Evolutionary conservation across 2,113 vertebrate genomes (phyloP).

Genomic region (Apeltes quadracus): DNA sequence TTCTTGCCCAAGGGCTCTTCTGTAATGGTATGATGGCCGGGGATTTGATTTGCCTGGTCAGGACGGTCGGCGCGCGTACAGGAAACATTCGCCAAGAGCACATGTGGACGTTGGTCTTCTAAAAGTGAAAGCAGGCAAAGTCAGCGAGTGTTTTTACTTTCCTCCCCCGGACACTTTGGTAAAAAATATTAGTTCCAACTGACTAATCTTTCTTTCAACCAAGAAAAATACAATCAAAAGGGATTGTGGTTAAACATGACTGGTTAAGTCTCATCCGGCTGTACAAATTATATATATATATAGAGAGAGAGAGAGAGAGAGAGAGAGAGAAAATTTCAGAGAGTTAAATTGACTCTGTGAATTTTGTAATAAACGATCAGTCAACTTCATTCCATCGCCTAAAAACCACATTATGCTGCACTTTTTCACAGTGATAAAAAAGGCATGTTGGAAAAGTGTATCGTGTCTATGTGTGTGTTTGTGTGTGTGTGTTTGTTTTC

Average conservation of each 20-base stretch:
- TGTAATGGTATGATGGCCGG: conserved; percentile 47
- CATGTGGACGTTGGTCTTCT: conserved; percentile 41
- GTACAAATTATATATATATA: too few relatives aligned
- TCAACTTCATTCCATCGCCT: neutral
- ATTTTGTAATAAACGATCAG: too few relatives aligned
- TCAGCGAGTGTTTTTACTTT: conserved; percentile 35
- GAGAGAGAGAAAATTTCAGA: too few relatives aligned
- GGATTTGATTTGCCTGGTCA: conserved; percentile 57
- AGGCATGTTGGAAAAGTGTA: neutral
- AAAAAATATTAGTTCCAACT: conserved; percentile 20
- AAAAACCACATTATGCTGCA: neutral
- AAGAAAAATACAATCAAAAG: too few relatives aligned
- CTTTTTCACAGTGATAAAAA: neutral
- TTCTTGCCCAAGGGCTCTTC: conserved; percentile 34
- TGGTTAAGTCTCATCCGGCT: too few relatives aligned
- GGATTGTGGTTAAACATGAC: too few relatives aligned
- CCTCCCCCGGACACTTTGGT: conserved; percentile 18
- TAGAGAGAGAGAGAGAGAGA: too few relatives aligned
- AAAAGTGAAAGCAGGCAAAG: conserved; percentile 30
- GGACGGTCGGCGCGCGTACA: neutral
- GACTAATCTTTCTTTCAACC: conserved; percentile 25
- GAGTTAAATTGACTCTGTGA: too few relatives aligned
- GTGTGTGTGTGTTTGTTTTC: conserved; percentile 11
- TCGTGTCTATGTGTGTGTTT: neutral
- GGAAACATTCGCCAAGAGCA: conserved; percentile 42